phyloP scores from a whole-genome alignment of 1,140 invertebrate genomes.

The Leptoteleia sp. region DNA sequence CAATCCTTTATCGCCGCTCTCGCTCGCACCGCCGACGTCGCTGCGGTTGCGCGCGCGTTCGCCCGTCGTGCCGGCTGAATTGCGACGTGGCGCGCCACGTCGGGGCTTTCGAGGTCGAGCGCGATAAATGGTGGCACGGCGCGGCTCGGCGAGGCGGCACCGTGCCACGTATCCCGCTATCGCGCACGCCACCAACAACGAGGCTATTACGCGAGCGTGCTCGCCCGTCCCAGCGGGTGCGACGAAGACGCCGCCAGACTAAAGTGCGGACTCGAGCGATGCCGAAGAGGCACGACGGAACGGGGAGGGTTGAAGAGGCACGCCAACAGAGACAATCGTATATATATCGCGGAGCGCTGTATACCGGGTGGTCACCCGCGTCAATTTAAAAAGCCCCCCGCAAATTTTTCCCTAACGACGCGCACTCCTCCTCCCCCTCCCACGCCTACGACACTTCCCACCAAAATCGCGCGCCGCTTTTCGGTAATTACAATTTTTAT shows the following conservation, averaged over 20 bases:
- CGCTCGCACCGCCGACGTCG: slow-evolving; percentile 34
- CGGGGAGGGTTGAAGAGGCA: slow-evolving; percentile 56
- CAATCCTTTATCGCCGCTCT: slow-evolving; percentile 53
- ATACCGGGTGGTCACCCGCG: slow-evolving; percentile 46
- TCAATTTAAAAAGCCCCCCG: too few species aligned
- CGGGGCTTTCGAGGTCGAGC: slow-evolving; percentile 76
- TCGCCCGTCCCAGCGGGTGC: slow-evolving; percentile 69
- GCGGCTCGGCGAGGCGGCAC: slow-evolving; percentile 69
- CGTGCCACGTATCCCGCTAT: slow-evolving; percentile 77
- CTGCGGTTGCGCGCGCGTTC: slow-evolving; percentile 21
- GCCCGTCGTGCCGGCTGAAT: slow-evolving; percentile 42
- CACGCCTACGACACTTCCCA: too few species aligned
- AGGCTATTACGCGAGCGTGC: slow-evolving; percentile 79
- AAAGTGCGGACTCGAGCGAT: slow-evolving; percentile 58
- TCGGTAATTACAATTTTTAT: too few species aligned
- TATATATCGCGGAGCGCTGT: slow-evolving; percentile 41
- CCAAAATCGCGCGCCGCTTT: too few species aligned
- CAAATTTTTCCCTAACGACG: too few species aligned
- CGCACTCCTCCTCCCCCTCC: too few species aligned
- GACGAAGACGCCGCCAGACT: slow-evolving; percentile 68
- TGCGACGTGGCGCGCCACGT: slow-evolving; percentile 68
- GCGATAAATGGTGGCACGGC: slow-evolving; percentile 68
- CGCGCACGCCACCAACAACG: slow-evolving; percentile 77
- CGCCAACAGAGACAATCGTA: slow-evolving; percentile 57
- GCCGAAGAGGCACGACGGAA: slow-evolving; percentile 45